Conservation (phyloP, 2,113 vertebrate species). For the Solea solea region DNA sequence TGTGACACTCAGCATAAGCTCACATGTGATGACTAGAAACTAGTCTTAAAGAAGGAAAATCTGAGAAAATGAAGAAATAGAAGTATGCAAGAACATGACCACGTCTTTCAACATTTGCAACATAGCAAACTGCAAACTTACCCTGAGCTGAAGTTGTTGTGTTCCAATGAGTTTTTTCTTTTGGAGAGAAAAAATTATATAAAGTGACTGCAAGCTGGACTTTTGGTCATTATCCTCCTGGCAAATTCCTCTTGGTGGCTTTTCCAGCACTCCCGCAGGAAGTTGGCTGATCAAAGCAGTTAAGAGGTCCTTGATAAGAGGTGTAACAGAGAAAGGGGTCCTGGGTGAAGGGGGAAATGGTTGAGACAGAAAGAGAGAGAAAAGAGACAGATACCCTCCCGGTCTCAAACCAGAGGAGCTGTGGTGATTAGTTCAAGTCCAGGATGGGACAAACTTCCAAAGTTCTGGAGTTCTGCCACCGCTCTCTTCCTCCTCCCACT, state of each 20-base stretch:
- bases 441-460: constrained; percentile 78
- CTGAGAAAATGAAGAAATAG: no score
- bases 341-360: constrained; percentile 35
- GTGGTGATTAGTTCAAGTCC: constrained; percentile 69
- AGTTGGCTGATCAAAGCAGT: constrained; percentile 35
- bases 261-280: constrained; percentile 63
- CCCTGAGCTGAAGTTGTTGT: constrained; percentile 72
- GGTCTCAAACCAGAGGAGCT: constrained; percentile 73
- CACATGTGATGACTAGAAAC: constrained; percentile 32
- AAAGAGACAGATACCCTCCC: constrained; percentile 63
- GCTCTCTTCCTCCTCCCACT: constrained; percentile 78
- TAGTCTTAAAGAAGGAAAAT: not conserved
- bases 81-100: constrained; percentile 6
- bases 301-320: constrained; percentile 44
- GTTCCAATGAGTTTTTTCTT: constrained; percentile 64
- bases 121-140: constrained; percentile 53
- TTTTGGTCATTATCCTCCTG: constrained; percentile 77
- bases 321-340: constrained; percentile 39
- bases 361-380: constrained; percentile 47
- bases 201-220: constrained; percentile 57
- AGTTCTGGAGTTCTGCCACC: constrained; percentile 76
- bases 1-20: constrained; percentile 34
- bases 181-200: constrained; percentile 29
- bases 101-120: constrained; percentile 1
- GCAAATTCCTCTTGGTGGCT: constrained; percentile 55